These are phyloP conservation scores for Thripadectes ignobilis DNA, from an alignment of 2,797 vertebrate species.

Conservation along the genomic window DNA sequence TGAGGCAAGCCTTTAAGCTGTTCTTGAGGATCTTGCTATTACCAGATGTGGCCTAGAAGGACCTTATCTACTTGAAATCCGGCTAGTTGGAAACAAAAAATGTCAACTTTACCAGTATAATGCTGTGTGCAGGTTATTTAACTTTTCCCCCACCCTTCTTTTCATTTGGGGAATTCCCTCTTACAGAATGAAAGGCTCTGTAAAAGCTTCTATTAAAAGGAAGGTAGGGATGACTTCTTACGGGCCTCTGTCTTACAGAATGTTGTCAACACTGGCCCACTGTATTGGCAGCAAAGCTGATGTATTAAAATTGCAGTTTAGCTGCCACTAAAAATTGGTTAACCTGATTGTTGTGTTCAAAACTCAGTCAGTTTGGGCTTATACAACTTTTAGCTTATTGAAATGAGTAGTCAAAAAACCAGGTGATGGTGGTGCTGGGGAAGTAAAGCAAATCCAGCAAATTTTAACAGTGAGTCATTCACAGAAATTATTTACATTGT, in stretches of 20 bases:
- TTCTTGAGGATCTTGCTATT: background rate
- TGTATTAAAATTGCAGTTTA: background rate
- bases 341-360: background rate
- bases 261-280: background rate
- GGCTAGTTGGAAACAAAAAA: background rate
- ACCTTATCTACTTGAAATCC: slow-evolving; percentile 1
- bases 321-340: background rate
- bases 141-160: background rate
- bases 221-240: background rate
- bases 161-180: background rate
- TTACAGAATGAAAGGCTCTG: background rate
- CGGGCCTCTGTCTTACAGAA: background rate
- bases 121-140: background rate
- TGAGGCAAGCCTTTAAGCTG: background rate
- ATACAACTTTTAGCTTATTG: background rate
- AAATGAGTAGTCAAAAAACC: background rate
- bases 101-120: background rate
- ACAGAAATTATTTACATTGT: background rate
- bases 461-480: background rate
- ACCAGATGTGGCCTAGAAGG: background rate
- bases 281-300: background rate
- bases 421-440: background rate
- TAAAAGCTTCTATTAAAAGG: background rate
- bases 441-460: background rate
- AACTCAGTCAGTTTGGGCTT: background rate